Evolutionary conservation across 2,888 invertebrate species (phyloP).

Genomic region (Monopis laevigella): DNA sequence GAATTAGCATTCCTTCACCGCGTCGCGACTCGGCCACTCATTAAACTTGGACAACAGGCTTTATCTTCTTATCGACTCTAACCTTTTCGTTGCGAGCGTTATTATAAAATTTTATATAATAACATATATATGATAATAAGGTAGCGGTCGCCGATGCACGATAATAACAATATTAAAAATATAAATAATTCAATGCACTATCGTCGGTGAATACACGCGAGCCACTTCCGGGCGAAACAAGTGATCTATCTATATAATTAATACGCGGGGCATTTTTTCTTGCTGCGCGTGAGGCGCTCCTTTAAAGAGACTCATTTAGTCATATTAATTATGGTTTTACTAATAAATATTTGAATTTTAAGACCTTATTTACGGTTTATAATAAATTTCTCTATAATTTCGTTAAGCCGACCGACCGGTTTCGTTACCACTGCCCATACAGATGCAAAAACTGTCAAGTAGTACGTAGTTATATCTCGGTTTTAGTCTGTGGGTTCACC

Average conservation of each 20-base stretch:
- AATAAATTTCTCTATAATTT: too few relatives aligned
- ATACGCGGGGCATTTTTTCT: slow-evolving; percentile 8
- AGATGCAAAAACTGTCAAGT: too few relatives aligned
- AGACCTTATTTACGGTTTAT: too few relatives aligned
- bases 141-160: slow-evolving; percentile 45
- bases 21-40: slow-evolving; percentile 25
- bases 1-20: slow-evolving; percentile 38
- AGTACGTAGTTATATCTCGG: too few relatives aligned
- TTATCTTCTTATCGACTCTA: slow-evolving; percentile 54
- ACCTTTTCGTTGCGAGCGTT: slow-evolving; percentile 53
- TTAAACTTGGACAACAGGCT: slow-evolving; percentile 40
- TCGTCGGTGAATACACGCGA: slow-evolving; percentile 58
- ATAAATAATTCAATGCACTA: slow-evolving; percentile 65
- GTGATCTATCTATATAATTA: slow-evolving; percentile 12
- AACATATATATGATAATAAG: slow-evolving; percentile 59
- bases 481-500: too few relatives aligned
- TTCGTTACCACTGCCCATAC: too few relatives aligned
- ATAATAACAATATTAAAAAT: slow-evolving; percentile 64
- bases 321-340: too few relatives aligned
- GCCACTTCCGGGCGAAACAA: slow-evolving; percentile 44
- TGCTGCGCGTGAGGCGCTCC: not conserved
- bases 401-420: too few relatives aligned
- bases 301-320: too few relatives aligned
- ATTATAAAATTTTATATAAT: slow-evolving; percentile 62
- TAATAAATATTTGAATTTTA: too few relatives aligned